Percentiles rank a stretch among this genome's conserved stretches.
phyloP scores from a whole-genome alignment of 2,113 vertebrate species.

The Semnornis frantzii region DNA sequence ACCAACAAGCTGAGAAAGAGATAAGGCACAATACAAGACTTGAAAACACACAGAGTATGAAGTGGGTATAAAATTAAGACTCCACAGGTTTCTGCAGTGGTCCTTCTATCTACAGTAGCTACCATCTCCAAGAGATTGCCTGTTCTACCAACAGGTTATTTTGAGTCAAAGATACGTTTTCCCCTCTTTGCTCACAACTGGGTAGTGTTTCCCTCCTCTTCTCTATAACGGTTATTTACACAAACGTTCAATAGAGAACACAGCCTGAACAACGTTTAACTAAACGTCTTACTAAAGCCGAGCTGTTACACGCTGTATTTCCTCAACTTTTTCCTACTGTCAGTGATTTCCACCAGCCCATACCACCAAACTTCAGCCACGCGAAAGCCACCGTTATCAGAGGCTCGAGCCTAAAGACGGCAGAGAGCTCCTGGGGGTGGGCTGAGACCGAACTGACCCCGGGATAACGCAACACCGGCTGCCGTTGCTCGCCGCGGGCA shows the following conservation, averaged over 20 bases:
- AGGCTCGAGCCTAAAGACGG: neutral
- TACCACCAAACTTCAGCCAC: neutral
- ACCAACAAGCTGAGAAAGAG: rapidly evolving
- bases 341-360: neutral
- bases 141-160: rapidly evolving
- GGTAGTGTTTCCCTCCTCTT: neutral
- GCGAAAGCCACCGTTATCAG: neutral
- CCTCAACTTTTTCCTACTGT: rapidly evolving
- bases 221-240: neutral
- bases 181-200: neutral
- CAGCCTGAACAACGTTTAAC: rapidly evolving
- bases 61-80: rapidly evolving
- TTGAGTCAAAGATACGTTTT: rapidly evolving
- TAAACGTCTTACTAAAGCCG: rapidly evolving
- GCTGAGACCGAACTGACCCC: too few relatives aligned
- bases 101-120: rapidly evolving
- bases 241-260: neutral
- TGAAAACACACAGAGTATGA: rapidly evolving
- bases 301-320: rapidly evolving
- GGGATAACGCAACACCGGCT: neutral
- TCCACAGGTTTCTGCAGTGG: neutral
- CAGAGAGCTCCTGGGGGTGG: neutral
- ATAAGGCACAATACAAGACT: rapidly evolving
- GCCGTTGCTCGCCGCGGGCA: neutral
- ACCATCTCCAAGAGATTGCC: neutral